These are phyloP conservation scores for Pantherophis vulpinus DNA, from an alignment of 2,797 vertebrate species.

Conservation along the genomic window DNA sequence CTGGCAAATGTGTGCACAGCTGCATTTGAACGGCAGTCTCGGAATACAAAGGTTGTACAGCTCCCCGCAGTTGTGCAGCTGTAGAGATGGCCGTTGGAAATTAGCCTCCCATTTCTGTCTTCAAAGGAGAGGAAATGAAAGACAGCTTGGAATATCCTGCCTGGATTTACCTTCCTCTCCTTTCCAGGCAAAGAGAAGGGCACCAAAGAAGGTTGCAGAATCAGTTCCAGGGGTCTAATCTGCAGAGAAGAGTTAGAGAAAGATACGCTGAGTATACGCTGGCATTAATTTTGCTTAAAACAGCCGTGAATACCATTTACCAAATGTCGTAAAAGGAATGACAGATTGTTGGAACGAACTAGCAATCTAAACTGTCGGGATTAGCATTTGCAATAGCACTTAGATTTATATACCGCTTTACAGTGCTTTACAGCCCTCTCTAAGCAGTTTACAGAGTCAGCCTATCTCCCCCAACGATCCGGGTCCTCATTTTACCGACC, in stretches of 20 bases:
- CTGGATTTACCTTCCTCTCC: not conserved
- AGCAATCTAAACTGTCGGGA: no score
- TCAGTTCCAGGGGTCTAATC: not conserved
- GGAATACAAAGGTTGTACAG: not conserved
- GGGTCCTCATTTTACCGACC: no score
- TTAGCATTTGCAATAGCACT: no score
- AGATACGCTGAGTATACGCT: not conserved
- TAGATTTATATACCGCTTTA: no score
- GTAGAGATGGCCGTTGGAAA: not conserved
- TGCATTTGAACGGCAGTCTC: not conserved
- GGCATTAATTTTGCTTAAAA: not conserved
- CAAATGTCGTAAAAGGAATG: not conserved
- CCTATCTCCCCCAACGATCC: no score
- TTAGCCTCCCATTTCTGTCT: not conserved
- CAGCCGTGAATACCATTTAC: not conserved
- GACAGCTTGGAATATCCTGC: not conserved
- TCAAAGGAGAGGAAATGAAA: not conserved
- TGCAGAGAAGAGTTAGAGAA: not conserved
- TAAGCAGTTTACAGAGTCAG: no score
- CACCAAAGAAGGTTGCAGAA: not conserved
- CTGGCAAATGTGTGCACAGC: not conserved
- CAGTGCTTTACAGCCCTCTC: no score
- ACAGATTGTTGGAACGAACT: no score
- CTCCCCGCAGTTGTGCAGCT: not conserved
- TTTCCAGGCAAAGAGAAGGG: not conserved